Evolutionary conservation across 2,888 invertebrate species (phyloP).

Genomic region (Trypoxylon attenuatum): DNA sequence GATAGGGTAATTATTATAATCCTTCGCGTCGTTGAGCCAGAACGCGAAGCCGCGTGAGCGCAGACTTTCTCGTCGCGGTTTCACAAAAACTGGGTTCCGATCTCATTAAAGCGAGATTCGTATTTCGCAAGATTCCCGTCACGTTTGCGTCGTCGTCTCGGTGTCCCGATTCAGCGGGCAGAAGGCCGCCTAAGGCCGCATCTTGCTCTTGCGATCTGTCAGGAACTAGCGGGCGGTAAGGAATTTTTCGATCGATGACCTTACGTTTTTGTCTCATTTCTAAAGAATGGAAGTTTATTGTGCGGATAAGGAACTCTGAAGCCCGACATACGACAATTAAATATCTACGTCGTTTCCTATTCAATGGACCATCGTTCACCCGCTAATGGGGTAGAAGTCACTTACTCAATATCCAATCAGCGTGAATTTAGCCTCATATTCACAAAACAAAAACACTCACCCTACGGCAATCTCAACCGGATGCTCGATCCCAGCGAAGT

Average conservation of each 20-base stretch:
- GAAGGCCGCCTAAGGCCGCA: too few species aligned
- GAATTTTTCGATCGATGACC: neutral
- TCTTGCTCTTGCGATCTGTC: too few species aligned
- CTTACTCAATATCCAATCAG: constrained; percentile 33
- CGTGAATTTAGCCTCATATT: constrained; percentile 36
- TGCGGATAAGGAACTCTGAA: too few species aligned
- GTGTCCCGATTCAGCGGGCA: neutral
- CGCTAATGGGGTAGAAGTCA: constrained; percentile 42
- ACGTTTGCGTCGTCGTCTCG: neutral
- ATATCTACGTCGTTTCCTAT: constrained; percentile 19
- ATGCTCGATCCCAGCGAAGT: constrained; percentile 30
- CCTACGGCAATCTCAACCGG: constrained; percentile 35
- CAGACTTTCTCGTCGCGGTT: neutral
- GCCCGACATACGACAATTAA: constrained; percentile 26
- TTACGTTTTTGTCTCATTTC: too few species aligned
- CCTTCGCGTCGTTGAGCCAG: neutral
- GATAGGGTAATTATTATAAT: neutral
- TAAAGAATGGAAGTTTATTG: too few species aligned
- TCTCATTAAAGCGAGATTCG: neutral
- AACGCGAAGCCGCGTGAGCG: neutral
- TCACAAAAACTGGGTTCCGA: neutral
- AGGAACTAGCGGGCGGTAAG: too few species aligned
- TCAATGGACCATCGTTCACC: constrained; percentile 37
- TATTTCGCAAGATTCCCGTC: neutral
- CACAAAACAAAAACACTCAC: constrained; percentile 36